Conservation (phyloP, 2,797 vertebrate genomes). For the Sebastes vulpes region DNA sequence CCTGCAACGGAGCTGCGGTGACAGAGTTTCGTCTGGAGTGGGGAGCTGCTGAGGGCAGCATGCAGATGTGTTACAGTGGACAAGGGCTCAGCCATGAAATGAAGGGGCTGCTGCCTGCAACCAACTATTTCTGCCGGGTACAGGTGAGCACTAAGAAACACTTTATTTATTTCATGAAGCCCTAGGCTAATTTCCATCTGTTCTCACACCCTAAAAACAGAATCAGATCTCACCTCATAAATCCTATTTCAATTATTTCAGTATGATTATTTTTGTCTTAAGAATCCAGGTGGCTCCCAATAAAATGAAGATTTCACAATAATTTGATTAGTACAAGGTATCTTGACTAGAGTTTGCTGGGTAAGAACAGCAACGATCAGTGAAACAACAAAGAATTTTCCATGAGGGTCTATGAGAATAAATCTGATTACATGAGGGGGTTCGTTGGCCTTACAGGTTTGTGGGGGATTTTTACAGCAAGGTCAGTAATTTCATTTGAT, state of each 20-base stretch:
- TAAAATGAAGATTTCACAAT: neutral
- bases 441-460: neutral
- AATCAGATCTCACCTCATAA: neutral
- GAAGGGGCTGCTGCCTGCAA: slow-evolving; percentile 94
- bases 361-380: neutral
- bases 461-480: neutral
- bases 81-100: slow-evolving; percentile 90
- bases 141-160: slow-evolving; percentile 84
- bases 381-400: neutral
- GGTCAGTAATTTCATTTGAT: neutral
- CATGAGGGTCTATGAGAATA: neutral
- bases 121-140: slow-evolving; percentile 93
- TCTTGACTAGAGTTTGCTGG: neutral
- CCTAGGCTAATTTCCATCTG: neutral
- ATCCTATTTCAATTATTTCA: neutral
- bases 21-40: slow-evolving; percentile 94
- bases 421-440: neutral
- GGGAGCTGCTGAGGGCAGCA: slow-evolving; percentile 94
- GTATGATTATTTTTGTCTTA: neutral
- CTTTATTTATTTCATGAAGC: neutral
- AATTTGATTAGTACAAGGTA: neutral
- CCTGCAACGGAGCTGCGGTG: slow-evolving; percentile 91
- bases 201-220: neutral
- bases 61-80: slow-evolving; percentile 94
- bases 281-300: neutral